Evolutionary conservation across 2,888 invertebrate species (phyloP), one percentile per base, ranked within the genome.

Genomic region (Automeris io): DNA sequence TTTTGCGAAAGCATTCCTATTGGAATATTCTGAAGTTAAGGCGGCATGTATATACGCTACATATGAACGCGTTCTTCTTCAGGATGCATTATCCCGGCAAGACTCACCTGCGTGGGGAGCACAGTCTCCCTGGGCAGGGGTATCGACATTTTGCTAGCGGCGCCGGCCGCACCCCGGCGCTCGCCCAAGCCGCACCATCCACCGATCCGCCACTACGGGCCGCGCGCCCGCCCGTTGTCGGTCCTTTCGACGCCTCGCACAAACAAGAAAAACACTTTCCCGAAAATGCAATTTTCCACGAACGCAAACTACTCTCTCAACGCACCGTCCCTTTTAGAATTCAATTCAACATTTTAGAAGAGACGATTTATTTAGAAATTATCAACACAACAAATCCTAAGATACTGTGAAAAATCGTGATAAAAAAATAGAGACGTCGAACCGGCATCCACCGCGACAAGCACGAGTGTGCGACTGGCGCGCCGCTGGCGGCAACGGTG

Each of bases 101-200:
- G 53, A 68, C 82, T 83, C 76, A 85, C 85, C 86, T 86, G 85
- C 52, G 85, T 73, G 59, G 86, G 80, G 67, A 86, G 79, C 57
- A 78, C 80, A 48, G 83, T 80, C 63, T 87, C 87, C 81, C 87
- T 77, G 73, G 72, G 74, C 61, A 83, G 74, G 76, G 87, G 85
- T 85, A 87, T 86, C 78, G 87, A 86, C 86, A 87, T 87, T 80
- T 83, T 70, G 77, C 78, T 72, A 81, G 76, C 78, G 82, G 79
- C 81, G 82, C 81, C 79, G 81, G 82, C 82, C 82, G 80, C 83
- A 70, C 82, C 82, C 82, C 82, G 82, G 82, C 82, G 79, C 75
- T 78, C 78, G 70, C 75, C 67, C 78, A 70, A 74, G 73, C 69
- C 73, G 69, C 73, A 74, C 80, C 83, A 83, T 83, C 82, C 81